phyloP scores from a whole-genome alignment of 2,797 vertebrate genomes.

The Hoplostethus mediterraneus region DNA sequence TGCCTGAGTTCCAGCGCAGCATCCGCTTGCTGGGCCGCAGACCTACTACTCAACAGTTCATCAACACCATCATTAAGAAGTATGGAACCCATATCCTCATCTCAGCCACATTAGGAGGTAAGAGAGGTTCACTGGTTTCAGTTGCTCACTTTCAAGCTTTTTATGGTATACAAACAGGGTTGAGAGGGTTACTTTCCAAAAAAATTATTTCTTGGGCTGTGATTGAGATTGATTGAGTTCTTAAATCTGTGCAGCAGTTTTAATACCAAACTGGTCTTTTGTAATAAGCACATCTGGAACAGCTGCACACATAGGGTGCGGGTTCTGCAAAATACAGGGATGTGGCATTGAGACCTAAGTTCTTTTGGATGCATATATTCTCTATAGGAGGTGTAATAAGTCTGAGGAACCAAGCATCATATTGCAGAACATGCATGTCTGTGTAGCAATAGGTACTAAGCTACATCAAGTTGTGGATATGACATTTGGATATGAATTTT shows the following conservation, averaged over 20 bases:
- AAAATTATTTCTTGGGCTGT: background rate
- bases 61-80: conserved; percentile 99
- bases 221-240: background rate
- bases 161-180: background rate
- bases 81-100: conserved; percentile 99
- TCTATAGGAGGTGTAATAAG: background rate
- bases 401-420: background rate
- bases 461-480: background rate
- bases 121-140: conserved; percentile 61
- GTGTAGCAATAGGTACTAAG: background rate
- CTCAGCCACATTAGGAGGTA: conserved; percentile 99
- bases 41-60: conserved; percentile 98
- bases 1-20: conserved; percentile 98
- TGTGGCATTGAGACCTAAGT: no score
- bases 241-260: background rate
- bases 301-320: background rate
- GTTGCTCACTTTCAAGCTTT: conserved; percentile 26
- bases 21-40: conserved; percentile 96
- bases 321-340: no score
- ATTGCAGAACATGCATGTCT: background rate
- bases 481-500: background rate
- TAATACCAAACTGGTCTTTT: background rate
- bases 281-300: background rate
- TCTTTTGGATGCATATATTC: no score
- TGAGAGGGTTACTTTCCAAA: background rate